These are phyloP conservation scores for Argyresthia albistria DNA, from an alignment of 2,888 invertebrate species.

Conservation along the genomic window DNA sequence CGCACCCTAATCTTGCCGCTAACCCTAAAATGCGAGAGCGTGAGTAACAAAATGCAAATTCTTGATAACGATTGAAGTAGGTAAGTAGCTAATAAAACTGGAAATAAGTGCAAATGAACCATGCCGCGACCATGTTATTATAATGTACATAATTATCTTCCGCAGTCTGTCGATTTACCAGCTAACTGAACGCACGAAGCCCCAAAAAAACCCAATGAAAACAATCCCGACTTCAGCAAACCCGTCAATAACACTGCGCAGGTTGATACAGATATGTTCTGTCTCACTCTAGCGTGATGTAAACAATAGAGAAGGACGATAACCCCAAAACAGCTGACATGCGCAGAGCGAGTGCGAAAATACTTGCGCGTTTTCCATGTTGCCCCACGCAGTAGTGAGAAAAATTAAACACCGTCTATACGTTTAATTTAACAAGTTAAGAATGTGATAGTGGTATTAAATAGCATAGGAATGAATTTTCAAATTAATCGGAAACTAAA, in stretches of 20 bases:
- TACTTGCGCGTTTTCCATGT: slow-evolving; percentile 7
- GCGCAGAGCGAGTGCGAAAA: slow-evolving; percentile 26
- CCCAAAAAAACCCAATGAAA: neutral
- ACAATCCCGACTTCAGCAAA: slow-evolving; percentile 62
- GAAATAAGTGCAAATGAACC: no score
- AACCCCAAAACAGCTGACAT: slow-evolving; percentile 46
- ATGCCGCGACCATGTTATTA: no score
- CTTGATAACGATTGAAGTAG: no score
- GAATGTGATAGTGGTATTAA: neutral
- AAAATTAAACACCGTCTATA: neutral
- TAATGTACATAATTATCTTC: no score
- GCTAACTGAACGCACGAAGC: no score
- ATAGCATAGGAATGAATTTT: no score
- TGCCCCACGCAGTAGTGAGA: slow-evolving; percentile 1
- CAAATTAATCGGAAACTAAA: no score
- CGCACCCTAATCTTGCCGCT: no score
- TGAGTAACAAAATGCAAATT: no score
- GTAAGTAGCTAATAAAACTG: no score
- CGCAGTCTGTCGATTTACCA: no score
- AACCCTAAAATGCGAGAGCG: no score
- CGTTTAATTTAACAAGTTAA: neutral
- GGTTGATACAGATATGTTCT: slow-evolving; percentile 29
- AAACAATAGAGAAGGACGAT: slow-evolving; percentile 34
- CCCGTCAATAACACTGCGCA: slow-evolving; percentile 67
- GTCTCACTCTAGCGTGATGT: slow-evolving; percentile 25